A percentile compares a stretch with the other conserved stretches of the same genome.
phyloP scores from a whole-genome alignment of 2,797 vertebrate species.

The Pipistrellus pygmaeus region DNA sequence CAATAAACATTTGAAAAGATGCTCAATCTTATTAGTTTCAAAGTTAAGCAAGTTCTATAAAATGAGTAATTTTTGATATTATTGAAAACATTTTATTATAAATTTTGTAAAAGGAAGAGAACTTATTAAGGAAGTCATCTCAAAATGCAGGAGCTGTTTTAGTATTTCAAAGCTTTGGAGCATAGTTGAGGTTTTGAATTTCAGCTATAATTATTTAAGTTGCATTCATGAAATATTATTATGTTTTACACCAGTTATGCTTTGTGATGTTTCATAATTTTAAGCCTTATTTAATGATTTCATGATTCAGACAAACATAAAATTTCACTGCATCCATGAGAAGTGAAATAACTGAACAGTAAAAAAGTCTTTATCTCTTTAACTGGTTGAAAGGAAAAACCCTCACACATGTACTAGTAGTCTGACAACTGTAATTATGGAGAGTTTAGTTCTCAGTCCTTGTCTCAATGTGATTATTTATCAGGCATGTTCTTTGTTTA shows the following conservation, averaged over 20 bases:
- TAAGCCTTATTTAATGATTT: background rate
- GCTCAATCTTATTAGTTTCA: background rate
- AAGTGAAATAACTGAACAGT: background rate
- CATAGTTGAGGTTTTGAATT: background rate
- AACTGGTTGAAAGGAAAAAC: background rate
- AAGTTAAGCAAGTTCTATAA: slow-evolving; percentile 11
- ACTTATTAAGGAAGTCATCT: background rate
- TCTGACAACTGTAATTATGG: background rate
- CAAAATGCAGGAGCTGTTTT: slow-evolving; percentile 27
- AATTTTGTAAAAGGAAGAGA: background rate
- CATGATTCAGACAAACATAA: background rate
- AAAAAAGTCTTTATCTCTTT: background rate
- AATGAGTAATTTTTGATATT: slow-evolving; percentile 13
- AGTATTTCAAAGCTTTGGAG: background rate
- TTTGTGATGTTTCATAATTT: slow-evolving; percentile 52
- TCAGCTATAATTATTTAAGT: background rate
- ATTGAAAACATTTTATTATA: background rate
- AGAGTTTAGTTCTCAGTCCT: background rate
- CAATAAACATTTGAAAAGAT: background rate
- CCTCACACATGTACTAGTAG: background rate
- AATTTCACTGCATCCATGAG: background rate
- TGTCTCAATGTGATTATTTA: background rate
- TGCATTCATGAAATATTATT: background rate
- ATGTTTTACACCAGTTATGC: background rate
- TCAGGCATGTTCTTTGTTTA: background rate